Base-by-base conservation (phyloP, 2,113 vertebrate genomes). In the Cynoglossus semilaevis region DNA sequence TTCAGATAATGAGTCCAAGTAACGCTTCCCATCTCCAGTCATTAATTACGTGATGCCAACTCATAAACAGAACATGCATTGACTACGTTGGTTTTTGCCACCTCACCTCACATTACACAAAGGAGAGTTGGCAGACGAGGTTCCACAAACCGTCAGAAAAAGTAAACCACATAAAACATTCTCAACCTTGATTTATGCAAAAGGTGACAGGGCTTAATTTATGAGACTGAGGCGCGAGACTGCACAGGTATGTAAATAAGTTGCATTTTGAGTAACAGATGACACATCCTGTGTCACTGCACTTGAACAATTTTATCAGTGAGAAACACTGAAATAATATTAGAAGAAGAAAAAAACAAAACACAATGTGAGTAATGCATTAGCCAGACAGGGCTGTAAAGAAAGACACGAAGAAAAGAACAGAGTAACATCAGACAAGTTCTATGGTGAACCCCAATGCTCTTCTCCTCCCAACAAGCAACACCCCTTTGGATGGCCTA, bases 401-500 rank as follows among this genome's bases (percentile, higher is more conserved):
- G 43, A 72, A 16, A 65, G 72, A 77, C 63, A 75, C 36, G 44
- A 64, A 76, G 73, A 72, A 61, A 78, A 77, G 66, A 63, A 61
- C 64, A 88, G 86, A 90, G 84, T 89, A 85, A 89, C 72, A 78
- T 75, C 77, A 74, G 68, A 87, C 68, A 72, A 68, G 85, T 76
- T 79, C 83, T 81, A 76, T 73, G 71, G 81, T 84, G 79, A 81
- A 77, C 82, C 72, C 77, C 68, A 76, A 64, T 80, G 56, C 69
- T 80, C 67, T 72, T 77, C 72, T 84, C 73, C 75, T 70, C 79
- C 77, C 71, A 77, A 71, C 73, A 82, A 74, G 71, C 79, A 85
- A 85, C 81, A 69, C 82, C 83, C 85, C 85, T 82, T 87, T 80
- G 80, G 76, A 74, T 70, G 76, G 80, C 79, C 86, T 90, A 86